Conservation (phyloP, 2,888 invertebrate species). For the Tryphoninae sp. region DNA sequence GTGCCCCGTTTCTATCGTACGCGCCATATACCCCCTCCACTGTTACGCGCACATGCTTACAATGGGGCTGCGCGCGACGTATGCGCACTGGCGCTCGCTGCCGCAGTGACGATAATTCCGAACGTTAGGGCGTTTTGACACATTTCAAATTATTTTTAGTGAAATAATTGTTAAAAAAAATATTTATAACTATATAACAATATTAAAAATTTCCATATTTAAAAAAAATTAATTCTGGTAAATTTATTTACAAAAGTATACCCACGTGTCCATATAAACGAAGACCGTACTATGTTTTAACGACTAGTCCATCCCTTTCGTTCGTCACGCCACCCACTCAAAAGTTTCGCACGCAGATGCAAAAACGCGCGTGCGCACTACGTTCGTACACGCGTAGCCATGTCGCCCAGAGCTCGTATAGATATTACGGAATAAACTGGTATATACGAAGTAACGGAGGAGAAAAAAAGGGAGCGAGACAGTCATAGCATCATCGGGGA, state of each 20-base stretch:
- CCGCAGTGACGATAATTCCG: too few species aligned
- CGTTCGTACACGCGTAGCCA: constrained; percentile 28
- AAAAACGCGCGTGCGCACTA: constrained; percentile 22
- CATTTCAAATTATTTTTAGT: too few species aligned
- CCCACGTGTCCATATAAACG: not conserved
- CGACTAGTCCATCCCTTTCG: constrained; percentile 27
- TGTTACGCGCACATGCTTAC: too few species aligned
- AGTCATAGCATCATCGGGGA: constrained; percentile 71
- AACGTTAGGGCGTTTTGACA: too few species aligned
- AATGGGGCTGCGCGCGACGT: too few species aligned
- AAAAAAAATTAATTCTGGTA: too few species aligned
- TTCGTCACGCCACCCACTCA: constrained; percentile 28
- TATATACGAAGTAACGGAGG: constrained; percentile 58
- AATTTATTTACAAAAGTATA: too few species aligned
- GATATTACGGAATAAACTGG: constrained; percentile 54
- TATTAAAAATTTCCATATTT: not conserved
- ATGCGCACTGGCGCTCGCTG: too few species aligned
- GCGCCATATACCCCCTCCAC: too few species aligned
- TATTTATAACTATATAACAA: not conserved
- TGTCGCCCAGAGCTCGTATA: constrained; percentile 20
- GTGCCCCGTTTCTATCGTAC: too few species aligned
- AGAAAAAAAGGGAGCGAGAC: constrained; percentile 38
- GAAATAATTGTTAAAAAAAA: not conserved
- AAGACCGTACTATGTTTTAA: constrained; percentile 10
- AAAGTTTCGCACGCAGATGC: constrained; percentile 42